Conservation (phyloP, 2,113 vertebrate genomes). For the Pachyramphus minor region DNA sequence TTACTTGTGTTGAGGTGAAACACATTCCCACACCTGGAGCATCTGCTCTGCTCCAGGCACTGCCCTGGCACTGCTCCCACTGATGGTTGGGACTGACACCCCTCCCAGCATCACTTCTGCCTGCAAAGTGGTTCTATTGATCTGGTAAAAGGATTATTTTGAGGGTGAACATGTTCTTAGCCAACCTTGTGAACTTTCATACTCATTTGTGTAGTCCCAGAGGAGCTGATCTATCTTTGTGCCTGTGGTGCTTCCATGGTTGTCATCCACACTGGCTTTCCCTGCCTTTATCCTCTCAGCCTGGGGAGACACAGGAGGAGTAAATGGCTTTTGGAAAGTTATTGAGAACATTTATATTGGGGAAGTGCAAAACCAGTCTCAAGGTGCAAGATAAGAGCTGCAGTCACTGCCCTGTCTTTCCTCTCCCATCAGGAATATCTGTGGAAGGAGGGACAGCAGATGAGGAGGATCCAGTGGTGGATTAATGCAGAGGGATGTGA, state of each 20-base stretch:
- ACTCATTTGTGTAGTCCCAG: not conserved
- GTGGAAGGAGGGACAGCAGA: not conserved
- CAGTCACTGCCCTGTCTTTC: not conserved
- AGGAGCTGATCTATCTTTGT: not conserved
- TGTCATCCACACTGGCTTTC: not conserved
- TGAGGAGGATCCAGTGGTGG: not conserved
- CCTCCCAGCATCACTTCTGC: not conserved
- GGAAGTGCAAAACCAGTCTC: not conserved
- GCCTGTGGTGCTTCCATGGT: not conserved
- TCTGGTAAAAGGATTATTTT: not conserved
- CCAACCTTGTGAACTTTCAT: not conserved
- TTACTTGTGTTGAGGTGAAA: not conserved
- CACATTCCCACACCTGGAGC: not conserved
- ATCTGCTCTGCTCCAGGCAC: not conserved
- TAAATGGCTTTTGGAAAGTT: not conserved
- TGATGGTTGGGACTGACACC: not conserved
- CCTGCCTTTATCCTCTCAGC: not conserved
- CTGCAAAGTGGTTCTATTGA: not conserved
- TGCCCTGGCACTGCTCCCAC: not conserved
- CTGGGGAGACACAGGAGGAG: not conserved
- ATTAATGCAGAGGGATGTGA: not conserved
- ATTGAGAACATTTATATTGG: accelerated
- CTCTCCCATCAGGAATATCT: accelerated
- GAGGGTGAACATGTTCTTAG: not conserved
- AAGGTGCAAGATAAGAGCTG: accelerated